These are phyloP conservation scores for Microplitis demolitor DNA, from an alignment of 1,140 invertebrate genomes.

Conservation along the genomic window DNA sequence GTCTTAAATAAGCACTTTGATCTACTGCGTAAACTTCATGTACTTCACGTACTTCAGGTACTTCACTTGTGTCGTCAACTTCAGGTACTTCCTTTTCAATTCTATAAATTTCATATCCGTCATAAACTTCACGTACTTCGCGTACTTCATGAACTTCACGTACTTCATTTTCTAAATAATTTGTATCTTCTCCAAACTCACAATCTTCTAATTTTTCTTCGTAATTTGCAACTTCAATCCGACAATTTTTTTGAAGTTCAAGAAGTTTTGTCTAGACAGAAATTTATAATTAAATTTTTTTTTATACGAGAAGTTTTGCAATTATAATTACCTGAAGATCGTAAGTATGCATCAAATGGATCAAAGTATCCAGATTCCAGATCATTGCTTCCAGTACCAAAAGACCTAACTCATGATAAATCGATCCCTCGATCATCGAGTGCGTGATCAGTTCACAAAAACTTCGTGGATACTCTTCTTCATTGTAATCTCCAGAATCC, in stretches of 20 bases:
- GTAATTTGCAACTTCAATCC: slow-evolving; percentile 22
- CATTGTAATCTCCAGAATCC: slow-evolving; percentile 31
- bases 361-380: slow-evolving; percentile 54
- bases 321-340: slow-evolving; percentile 52
- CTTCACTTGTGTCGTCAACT: background rate
- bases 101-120: slow-evolving; percentile 47
- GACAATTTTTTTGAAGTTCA: slow-evolving; percentile 46
- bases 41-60: slow-evolving; percentile 23
- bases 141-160: slow-evolving; percentile 29
- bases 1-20: slow-evolving; percentile 42
- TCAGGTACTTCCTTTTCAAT: background rate
- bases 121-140: slow-evolving; percentile 25
- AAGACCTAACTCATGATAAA: slow-evolving; percentile 52
- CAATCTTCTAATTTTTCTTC: slow-evolving; percentile 1
- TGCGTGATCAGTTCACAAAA: slow-evolving; percentile 48
- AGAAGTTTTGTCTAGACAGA: slow-evolving; percentile 44
- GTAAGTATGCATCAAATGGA: slow-evolving; percentile 45
- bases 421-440: slow-evolving; percentile 44
- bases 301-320: background rate
- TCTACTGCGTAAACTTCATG: slow-evolving; percentile 29
- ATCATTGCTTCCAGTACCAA: slow-evolving; percentile 47
- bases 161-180: slow-evolving; percentile 24
- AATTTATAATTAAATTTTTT: background rate
- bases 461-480: slow-evolving; percentile 45
- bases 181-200: background rate